Evolutionary conservation across 2,888 invertebrate species (phyloP).

Genomic region (Norana najaformis): DNA sequence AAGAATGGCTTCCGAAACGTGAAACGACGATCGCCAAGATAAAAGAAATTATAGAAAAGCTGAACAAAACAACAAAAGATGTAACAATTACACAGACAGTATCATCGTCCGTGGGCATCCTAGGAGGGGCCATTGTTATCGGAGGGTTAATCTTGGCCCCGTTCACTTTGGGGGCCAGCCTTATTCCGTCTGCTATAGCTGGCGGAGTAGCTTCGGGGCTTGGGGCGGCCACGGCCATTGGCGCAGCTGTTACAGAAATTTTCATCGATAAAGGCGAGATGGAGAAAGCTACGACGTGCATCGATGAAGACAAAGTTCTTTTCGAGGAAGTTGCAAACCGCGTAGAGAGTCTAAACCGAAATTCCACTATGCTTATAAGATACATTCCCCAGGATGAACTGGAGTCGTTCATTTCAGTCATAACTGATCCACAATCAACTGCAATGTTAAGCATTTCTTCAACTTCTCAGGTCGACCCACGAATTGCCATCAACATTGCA

Average conservation of each 20-base stretch:
- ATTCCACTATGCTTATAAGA: not conserved
- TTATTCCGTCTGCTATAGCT: not conserved
- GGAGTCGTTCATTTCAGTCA: not conserved
- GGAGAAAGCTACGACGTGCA: not conserved
- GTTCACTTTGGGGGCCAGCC: not conserved
- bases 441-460: not conserved
- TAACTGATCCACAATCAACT: slow-evolving; percentile 13
- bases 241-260: not conserved
- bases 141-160: not conserved
- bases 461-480: not conserved
- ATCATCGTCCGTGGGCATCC: not conserved
- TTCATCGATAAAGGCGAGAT: not conserved
- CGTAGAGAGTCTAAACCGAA: not conserved
- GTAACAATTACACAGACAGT: not conserved
- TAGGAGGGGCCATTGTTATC: not conserved
- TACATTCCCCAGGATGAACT: slow-evolving; percentile 18
- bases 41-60: not conserved
- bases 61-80: not conserved
- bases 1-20: not conserved
- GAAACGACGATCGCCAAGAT: not conserved
- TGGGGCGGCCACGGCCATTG: not conserved
- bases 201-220: not conserved
- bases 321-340: not conserved
- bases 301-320: not conserved
- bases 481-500: not conserved